Evolutionary conservation across 2,797 vertebrate genomes (phyloP).

Genomic region (Carduelis carduelis): DNA sequence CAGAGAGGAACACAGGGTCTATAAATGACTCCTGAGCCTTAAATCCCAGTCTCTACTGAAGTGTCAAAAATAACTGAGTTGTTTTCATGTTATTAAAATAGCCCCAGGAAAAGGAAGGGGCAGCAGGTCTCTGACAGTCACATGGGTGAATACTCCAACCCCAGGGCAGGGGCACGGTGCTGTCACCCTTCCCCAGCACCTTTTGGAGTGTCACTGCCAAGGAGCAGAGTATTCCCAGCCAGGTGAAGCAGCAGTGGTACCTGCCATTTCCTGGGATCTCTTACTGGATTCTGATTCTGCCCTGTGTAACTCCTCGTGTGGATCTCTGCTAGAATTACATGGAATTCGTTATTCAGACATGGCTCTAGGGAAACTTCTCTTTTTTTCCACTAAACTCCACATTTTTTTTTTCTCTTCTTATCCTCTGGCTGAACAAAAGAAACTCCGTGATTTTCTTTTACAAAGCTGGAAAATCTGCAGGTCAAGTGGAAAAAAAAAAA

Average conservation of each 20-base stretch:
- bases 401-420: background rate
- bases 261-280: background rate
- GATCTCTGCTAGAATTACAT: background rate
- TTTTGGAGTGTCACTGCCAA: background rate
- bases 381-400: background rate
- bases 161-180: rapidly evolving
- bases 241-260: rapidly evolving
- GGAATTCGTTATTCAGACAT: background rate
- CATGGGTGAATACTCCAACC: background rate
- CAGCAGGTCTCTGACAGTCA: background rate
- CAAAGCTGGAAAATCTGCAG: background rate
- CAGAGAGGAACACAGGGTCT: background rate
- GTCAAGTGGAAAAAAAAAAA: background rate
- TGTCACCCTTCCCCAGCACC: background rate
- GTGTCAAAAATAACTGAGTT: background rate
- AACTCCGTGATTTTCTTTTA: background rate
- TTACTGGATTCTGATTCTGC: background rate
- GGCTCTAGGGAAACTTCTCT: background rate
- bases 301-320: background rate
- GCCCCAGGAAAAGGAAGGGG: background rate
- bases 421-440: background rate
- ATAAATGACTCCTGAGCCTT: background rate
- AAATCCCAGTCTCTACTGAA: background rate
- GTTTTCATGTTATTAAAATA: background rate
- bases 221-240: background rate